These are phyloP conservation scores for Parotia lawesii DNA, from an alignment of 2,113 vertebrate species.

Conservation along the genomic window DNA sequence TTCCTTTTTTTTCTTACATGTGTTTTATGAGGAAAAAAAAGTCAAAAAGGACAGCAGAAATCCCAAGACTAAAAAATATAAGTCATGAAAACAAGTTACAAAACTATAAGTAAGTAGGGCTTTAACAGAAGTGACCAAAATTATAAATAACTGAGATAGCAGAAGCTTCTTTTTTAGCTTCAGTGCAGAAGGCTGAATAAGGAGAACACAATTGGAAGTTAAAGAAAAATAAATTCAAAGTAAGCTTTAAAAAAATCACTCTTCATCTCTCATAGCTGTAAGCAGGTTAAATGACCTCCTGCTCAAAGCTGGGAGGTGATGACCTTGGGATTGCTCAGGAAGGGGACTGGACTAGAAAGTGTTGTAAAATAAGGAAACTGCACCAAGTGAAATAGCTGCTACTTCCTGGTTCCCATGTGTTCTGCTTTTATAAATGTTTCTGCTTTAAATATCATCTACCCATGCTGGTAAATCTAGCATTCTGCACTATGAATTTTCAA, in stretches of 20 bases:
- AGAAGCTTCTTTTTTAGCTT: neutral
- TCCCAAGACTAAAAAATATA: neutral
- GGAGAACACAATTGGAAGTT: neutral
- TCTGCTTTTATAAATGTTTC: neutral
- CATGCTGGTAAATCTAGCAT: neutral
- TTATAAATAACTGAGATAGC: constrained; percentile 24
- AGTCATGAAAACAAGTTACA: neutral
- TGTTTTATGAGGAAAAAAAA: neutral
- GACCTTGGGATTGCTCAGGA: neutral
- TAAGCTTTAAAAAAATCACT: neutral
- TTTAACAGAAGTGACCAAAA: constrained; percentile 7
- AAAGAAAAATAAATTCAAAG: constrained; percentile 18
- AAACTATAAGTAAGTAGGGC: neutral
- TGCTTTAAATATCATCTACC: neutral
- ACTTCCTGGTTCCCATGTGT: neutral
- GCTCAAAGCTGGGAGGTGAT: neutral
- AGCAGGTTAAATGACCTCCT: constrained; percentile 9
- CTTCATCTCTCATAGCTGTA: neutral
- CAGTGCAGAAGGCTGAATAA: constrained; percentile 11
- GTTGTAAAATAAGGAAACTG: neutral
- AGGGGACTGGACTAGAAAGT: neutral
- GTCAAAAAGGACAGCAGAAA: neutral
- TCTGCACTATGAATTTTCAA: neutral
- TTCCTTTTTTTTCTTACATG: neutral
- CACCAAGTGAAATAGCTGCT: neutral